Evolutionary conservation across 2,888 invertebrate species (phyloP), one percentile per base, ranked within the genome.

Genomic region (Eledone cirrhosa): DNA sequence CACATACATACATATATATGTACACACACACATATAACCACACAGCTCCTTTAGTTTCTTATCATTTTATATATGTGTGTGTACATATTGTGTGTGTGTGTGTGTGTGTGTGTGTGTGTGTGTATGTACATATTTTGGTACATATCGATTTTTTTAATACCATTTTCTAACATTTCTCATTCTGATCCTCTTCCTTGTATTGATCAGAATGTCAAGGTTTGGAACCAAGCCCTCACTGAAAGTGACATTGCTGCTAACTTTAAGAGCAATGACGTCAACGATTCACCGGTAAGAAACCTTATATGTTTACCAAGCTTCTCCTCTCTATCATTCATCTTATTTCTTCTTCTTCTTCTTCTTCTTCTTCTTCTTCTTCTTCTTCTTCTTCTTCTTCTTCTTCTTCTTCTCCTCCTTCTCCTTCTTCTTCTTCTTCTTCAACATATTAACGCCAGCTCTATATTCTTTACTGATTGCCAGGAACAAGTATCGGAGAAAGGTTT

Each of bases 181-280:
- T n/a, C 4, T n/a, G 16, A 31, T 59, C 19, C 31, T 48, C 19
- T 14, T 47, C 24, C 53, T 19, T 67, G 33, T 78, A 29, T 59
- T 69, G 82, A 81, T 69, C 80, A 87, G 86, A 84, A 84, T 31
- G 83, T 86, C 4, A 87, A 86, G 78, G 82, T 86, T 1, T 87
- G 86, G 86, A 87, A 87, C 47, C 79, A 81, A 74, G 80, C 80
- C 29, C 77, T 86, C 33, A n/a, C 78, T 0, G 72, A 77, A 16
- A 79, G 80, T 1, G 84, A 84, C 75, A 81, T 86, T 1, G 82
- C 81, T n/a, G 72, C 67, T 48, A 86, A 85, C 53, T 86, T 87
- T 85, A 81, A 82, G 53, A 81, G 80, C 5, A 69, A 79, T 7
- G 84, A 84, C 48, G 84, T 82, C 41, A 67, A 77, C 33, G 83